Evolutionary conservation across 2,113 vertebrate genomes (phyloP).

Genomic region (Taxidea taxus): DNA sequence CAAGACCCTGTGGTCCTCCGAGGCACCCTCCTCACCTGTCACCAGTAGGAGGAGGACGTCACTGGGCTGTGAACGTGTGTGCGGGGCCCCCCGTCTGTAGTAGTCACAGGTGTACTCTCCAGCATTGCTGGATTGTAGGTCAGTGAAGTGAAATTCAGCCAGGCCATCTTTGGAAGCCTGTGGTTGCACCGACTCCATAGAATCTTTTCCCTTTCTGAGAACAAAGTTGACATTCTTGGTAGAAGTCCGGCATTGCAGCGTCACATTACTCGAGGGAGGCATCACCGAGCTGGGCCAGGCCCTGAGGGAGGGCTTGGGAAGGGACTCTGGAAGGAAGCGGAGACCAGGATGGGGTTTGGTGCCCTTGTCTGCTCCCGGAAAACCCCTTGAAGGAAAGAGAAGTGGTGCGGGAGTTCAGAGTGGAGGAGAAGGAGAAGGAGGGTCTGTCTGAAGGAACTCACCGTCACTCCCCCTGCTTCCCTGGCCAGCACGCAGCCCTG

Average conservation of each 20-base stretch:
- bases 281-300: neutral
- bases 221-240: accelerated
- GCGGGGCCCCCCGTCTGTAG: accelerated
- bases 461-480: neutral
- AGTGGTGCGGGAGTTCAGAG: too few species aligned
- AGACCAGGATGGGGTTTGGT: accelerated
- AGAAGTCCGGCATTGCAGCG: accelerated
- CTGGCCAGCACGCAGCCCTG: neutral
- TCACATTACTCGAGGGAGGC: neutral
- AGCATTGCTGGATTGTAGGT: accelerated
- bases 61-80: accelerated
- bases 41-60: neutral
- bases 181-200: accelerated
- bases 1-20: neutral
- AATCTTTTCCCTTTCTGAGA: accelerated
- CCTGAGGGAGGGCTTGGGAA: neutral
- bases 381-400: neutral
- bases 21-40: neutral
- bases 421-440: neutral
- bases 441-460: neutral
- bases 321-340: neutral
- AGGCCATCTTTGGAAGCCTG: accelerated
- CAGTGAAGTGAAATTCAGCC: neutral
- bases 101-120: neutral
- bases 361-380: neutral